These are phyloP conservation scores for Lagorchestes hirsutus DNA, from an alignment of 2,797 vertebrate species.

Conservation along the genomic window DNA sequence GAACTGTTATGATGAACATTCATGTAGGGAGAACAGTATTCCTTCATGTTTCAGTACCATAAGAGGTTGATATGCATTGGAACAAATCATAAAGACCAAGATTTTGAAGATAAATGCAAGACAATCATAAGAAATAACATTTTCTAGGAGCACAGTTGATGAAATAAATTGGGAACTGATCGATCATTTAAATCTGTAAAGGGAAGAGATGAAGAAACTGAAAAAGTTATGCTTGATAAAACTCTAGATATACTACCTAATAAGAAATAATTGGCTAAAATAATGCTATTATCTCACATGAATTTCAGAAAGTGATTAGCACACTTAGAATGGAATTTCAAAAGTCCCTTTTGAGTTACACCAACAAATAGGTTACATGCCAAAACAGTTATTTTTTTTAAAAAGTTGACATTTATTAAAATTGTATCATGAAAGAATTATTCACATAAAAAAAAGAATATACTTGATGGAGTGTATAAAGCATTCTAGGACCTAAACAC, in stretches of 20 bases:
- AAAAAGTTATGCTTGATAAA: background rate
- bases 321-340: background rate
- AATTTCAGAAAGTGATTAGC: background rate
- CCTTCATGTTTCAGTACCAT: background rate
- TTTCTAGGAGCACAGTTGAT: background rate
- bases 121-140: background rate
- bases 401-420: background rate
- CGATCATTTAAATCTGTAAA: background rate
- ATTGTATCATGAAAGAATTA: background rate
- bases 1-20: background rate
- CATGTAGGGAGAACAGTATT: background rate
- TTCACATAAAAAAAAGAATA: background rate
- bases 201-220: background rate
- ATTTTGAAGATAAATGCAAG: background rate
- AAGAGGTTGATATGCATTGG: background rate
- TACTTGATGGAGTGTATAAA: background rate
- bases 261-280: background rate
- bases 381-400: background rate
- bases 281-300: background rate
- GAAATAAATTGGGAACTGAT: background rate
- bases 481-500: background rate
- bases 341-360: background rate
- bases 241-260: background rate
- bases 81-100: background rate
- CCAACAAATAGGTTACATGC: background rate